Percentiles rank a stretch among this genome's conserved stretches.
Evolutionary conservation across 2,797 vertebrate genomes (phyloP).

Genomic region (Pithecia hirsuta): DNA sequence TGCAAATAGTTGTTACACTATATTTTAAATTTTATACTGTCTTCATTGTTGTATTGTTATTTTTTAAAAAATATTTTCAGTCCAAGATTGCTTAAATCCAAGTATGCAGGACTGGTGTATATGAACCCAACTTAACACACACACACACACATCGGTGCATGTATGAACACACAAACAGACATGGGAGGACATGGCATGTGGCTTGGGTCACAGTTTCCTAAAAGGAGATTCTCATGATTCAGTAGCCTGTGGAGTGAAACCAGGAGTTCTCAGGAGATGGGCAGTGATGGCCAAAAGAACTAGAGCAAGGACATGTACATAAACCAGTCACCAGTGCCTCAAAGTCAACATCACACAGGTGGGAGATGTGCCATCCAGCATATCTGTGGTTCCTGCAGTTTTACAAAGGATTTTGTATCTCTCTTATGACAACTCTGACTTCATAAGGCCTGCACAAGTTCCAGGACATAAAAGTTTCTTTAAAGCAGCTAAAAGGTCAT

Average conservation of each 20-base stretch:
- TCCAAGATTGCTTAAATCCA: neutral
- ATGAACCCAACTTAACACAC: too few species aligned
- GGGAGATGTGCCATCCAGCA: fast-evolving
- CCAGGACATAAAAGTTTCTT: constrained; percentile 11
- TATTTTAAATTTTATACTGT: too few species aligned
- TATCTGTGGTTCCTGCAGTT: fast-evolving
- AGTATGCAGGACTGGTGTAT: neutral
- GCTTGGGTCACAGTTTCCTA: neutral
- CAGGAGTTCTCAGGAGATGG: neutral
- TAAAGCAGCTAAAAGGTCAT: neutral
- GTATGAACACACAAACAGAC: fast-evolving
- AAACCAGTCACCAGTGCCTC: fast-evolving
- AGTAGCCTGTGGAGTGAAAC: fast-evolving
- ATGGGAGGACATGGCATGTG: fast-evolving
- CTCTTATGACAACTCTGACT: neutral
- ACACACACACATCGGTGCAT: fast-evolving
- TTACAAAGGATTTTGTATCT: neutral
- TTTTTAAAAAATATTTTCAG: neutral
- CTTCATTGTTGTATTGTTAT: neutral
- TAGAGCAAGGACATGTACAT: fast-evolving
- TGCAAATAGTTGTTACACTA: neutral
- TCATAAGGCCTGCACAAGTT: constrained; percentile 53
- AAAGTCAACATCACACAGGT: fast-evolving
- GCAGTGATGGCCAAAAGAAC: fast-evolving
- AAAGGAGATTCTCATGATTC: neutral